These are phyloP conservation scores for Brachypodius melanocephalos DNA, from an alignment of 2,113 vertebrate species.

Conservation along the genomic window DNA sequence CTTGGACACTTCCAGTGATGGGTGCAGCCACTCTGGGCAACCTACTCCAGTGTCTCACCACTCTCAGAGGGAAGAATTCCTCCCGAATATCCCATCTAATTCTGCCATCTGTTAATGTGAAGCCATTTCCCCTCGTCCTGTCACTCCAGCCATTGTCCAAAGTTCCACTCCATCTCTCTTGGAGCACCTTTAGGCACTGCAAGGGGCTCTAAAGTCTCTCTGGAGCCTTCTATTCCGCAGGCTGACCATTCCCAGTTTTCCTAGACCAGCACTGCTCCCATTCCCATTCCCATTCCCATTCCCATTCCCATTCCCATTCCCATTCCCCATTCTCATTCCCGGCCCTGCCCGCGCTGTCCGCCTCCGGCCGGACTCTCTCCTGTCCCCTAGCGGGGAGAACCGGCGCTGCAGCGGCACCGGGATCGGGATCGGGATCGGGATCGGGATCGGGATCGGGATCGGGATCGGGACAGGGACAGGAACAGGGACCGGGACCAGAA, in stretches of 20 bases:
- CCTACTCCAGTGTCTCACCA: background rate
- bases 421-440: background rate
- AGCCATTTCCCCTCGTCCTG: background rate
- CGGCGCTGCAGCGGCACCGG: background rate
- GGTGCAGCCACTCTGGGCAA: background rate
- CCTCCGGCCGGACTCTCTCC: background rate
- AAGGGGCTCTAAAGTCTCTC: background rate
- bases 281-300: background rate
- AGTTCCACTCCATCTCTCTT: background rate
- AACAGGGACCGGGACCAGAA: no score
- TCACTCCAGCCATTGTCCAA: background rate
- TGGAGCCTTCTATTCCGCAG: background rate
- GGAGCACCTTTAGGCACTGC: background rate
- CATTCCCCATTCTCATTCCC: background rate
- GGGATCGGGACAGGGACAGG: background rate
- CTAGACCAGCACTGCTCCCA: background rate
- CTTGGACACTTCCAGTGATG: background rate
- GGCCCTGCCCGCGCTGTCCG: background rate
- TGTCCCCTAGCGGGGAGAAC: slow-evolving; percentile 25
- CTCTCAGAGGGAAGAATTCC: background rate
- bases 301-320: background rate
- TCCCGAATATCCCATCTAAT: background rate
- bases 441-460: background rate
- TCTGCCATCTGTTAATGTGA: background rate
- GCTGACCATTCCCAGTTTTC: background rate